Percentiles rank a stretch among this genome's conserved stretches.
Evolutionary conservation across 2,113 vertebrate species (phyloP).

Genomic region (Salvelinus sp.): DNA sequence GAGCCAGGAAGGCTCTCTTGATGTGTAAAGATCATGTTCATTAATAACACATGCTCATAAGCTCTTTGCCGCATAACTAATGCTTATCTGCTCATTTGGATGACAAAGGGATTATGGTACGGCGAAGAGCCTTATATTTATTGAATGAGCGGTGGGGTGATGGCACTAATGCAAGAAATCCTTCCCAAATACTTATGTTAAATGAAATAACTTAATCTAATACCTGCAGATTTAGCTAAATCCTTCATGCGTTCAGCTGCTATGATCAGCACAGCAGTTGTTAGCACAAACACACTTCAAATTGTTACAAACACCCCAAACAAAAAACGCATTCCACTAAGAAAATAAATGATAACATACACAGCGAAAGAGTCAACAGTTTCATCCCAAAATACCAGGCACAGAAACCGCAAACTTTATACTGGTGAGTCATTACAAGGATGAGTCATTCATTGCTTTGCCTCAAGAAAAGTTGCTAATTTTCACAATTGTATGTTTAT

Average conservation of each 20-base stretch:
- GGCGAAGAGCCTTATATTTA: constrained; percentile 9
- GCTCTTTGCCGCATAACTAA: constrained; percentile 6
- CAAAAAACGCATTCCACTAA: constrained; percentile 53
- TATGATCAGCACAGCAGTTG: background rate
- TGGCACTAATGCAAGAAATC: no score
- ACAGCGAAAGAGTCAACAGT: constrained; percentile 53
- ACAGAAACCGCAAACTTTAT: constrained; percentile 36
- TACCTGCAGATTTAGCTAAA: no score
- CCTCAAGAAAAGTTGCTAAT: background rate
- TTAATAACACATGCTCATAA: constrained; percentile 27
- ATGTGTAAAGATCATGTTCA: constrained; percentile 3
- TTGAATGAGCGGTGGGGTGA: background rate
- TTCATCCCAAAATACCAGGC: constrained; percentile 32
- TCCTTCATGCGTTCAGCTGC: no score
- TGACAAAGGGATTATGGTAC: constrained; percentile 20
- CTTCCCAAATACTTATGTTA: no score
- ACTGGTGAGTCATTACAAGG: constrained; percentile 15
- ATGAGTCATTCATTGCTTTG: constrained; percentile 47
- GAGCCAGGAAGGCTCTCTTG: constrained; percentile 4
- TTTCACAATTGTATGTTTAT: constrained; percentile 42
- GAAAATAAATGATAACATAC: constrained; percentile 56
- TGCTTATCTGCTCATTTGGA: constrained; percentile 25
- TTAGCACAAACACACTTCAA: background rate
- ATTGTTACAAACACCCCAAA: constrained; percentile 33
- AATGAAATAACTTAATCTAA: no score